Base-by-base conservation (phyloP, 2,888 invertebrate species). In the Ormyrus thymus region DNA sequence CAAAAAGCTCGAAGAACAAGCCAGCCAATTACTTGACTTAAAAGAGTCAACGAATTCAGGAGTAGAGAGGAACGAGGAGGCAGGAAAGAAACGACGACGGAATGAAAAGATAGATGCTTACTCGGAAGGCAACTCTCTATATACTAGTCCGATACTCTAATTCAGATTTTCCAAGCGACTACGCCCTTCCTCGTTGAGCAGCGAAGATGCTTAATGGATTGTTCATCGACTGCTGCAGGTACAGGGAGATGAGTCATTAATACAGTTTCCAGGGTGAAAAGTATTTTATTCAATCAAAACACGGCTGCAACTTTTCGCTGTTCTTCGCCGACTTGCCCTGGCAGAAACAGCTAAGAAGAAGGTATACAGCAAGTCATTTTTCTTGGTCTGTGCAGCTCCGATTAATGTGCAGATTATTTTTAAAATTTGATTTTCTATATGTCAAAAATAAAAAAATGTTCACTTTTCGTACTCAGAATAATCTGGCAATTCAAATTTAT, bases 61-160 rank as follows among this genome's bases (percentile, higher is more conserved):
- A 62, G 66, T 45, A 53, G 6, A 51, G 46, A 53, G 45, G 29
- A n/a, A 56, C 6, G 15, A 15, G 56, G 13, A 58, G 13, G 5
- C 29, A 29, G 43, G 69, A 7, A 29, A 71, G 65, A 48, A 66
- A 46, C 51, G 59, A 53, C 11, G 59, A 65, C 55, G 50, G 48
- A 79, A 75, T 75, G 71, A 71, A 79, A 61, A 76, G 68, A 79
- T 76, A 76, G 72, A 79, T 79, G 61, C 76, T 79, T 76, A 79
- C 76, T 79, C 68, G 48, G 29, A 74, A 11, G 50, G 55, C 50
- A 66, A 29, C 29, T 29, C 29, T 29, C 29, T 29, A 29, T 29
- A 29, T 29, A 29, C 71, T 55, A 65, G 59, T 70, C 48, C 66
- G 46, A 76, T 66, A 66, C 46, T 66, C 76, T 66, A 55, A 74